Evolutionary conservation across 2,113 vertebrate genomes (phyloP).

Genomic region (Psephotus haematonotus): DNA sequence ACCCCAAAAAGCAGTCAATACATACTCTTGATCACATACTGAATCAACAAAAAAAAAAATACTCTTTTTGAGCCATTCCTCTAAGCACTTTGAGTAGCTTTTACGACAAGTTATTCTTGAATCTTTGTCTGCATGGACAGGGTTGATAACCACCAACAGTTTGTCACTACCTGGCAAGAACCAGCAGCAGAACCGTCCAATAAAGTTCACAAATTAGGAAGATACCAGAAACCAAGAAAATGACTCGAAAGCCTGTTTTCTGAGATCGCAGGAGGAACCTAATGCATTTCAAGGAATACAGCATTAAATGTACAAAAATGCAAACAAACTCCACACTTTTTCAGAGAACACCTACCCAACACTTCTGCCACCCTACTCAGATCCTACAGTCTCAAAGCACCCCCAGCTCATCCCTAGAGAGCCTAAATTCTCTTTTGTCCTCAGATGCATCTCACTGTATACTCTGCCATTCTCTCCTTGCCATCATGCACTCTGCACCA

Average conservation of each 20-base stretch:
- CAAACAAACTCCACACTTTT: background rate
- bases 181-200: background rate
- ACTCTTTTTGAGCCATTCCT: background rate
- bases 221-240: background rate
- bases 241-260: background rate
- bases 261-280: background rate
- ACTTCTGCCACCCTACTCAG: background rate
- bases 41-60: background rate
- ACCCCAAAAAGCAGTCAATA: background rate
- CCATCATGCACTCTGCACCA: background rate
- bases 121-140: background rate
- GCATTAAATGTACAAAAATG: background rate
- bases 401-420: background rate
- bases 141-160: background rate
- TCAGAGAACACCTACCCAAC: background rate
- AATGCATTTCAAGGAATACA: background rate
- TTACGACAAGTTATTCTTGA: background rate
- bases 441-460: background rate
- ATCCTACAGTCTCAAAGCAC: background rate
- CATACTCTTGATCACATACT: background rate
- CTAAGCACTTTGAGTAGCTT: background rate
- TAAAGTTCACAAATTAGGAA: background rate
- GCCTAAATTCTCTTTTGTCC: background rate
- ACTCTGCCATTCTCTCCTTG: background rate
- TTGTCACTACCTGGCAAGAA: background rate